Evolutionary conservation across 2,888 invertebrate genomes (phyloP).

Genomic region (Lingula anatina): DNA sequence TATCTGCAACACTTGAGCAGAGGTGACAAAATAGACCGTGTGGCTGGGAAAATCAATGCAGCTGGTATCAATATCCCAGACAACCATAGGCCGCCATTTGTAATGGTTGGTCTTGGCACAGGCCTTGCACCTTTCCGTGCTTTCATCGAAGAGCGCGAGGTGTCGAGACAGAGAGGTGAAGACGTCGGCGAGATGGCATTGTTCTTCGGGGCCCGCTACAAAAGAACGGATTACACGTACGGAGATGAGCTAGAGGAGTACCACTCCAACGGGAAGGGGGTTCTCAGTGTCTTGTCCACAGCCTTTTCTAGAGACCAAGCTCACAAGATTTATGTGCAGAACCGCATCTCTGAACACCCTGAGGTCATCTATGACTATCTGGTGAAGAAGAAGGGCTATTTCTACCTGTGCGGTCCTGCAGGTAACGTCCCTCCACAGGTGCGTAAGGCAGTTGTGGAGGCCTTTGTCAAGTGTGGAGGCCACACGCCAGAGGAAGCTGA

Average conservation of each 20-base stretch:
- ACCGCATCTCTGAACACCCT: slow-evolving; percentile 16
- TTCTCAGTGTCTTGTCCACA: slow-evolving; percentile 9
- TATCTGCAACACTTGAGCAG: slow-evolving; percentile 9
- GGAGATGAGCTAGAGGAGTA: slow-evolving; percentile 19
- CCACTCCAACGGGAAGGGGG: slow-evolving; percentile 15
- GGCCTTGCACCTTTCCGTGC: slow-evolving; percentile 19
- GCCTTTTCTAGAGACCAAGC: slow-evolving; percentile 19
- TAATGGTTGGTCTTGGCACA: slow-evolving; percentile 20
- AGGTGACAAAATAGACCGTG: slow-evolving; percentile 8
- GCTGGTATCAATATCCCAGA: slow-evolving; percentile 20
- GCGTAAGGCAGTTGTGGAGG: slow-evolving; percentile 12
- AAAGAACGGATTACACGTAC: slow-evolving; percentile 17
- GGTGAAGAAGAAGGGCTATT: slow-evolving; percentile 18
- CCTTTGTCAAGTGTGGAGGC: slow-evolving; percentile 15
- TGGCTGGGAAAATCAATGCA: slow-evolving; percentile 14
- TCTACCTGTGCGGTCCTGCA: slow-evolving; percentile 21
- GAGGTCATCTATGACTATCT: slow-evolving; percentile 18
- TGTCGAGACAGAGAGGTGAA: slow-evolving; percentile 13
- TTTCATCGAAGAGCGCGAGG: slow-evolving; percentile 17
- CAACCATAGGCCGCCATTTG: slow-evolving; percentile 12
- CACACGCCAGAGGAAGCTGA: slow-evolving; percentile 17
- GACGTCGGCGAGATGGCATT: slow-evolving; percentile 16
- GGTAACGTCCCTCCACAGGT: slow-evolving; percentile 20
- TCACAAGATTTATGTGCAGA: slow-evolving; percentile 21
- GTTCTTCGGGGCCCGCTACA: slow-evolving; percentile 19